A percentile compares a stretch with the other conserved stretches of the same genome.
phyloP scores from a whole-genome alignment of 2,888 invertebrate species.

The Lomographa bimaculata region DNA sequence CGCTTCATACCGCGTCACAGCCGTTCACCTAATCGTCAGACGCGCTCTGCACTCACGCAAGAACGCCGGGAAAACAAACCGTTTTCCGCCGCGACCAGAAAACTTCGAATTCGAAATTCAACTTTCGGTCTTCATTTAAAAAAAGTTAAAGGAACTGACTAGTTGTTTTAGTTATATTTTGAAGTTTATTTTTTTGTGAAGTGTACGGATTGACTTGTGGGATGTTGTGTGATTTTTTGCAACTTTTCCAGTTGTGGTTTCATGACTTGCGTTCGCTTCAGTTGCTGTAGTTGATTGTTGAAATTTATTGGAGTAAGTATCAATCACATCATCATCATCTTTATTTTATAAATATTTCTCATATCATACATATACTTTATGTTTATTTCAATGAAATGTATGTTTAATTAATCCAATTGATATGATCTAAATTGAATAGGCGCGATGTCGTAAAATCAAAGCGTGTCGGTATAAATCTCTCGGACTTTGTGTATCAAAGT shows the following conservation, averaged over 20 bases:
- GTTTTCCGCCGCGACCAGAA: constrained; percentile 76
- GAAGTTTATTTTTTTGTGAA: constrained; percentile 32
- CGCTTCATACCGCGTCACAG: constrained; percentile 61
- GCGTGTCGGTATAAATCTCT: constrained; percentile 76
- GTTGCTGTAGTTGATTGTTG: constrained; percentile 41
- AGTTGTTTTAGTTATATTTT: constrained; percentile 22
- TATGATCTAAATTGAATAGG: constrained; percentile 46
- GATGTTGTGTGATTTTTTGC: constrained; percentile 70
- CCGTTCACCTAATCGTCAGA: constrained; percentile 71
- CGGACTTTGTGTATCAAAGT: constrained; percentile 64
- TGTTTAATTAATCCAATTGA: constrained; percentile 51
- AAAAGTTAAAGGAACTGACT: constrained; percentile 27
- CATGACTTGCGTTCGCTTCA: constrained; percentile 42
- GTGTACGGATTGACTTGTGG: constrained; percentile 60
- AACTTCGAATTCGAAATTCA: constrained; percentile 63
- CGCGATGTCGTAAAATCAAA: constrained; percentile 65
- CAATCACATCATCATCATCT: constrained; percentile 20
- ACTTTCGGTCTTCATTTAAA: constrained; percentile 9
- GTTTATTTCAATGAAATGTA: not conserved
- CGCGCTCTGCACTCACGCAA: constrained; percentile 79
- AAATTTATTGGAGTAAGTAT: constrained; percentile 67
- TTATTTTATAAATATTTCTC: not conserved
- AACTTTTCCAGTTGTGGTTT: constrained; percentile 56
- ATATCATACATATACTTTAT: not conserved
- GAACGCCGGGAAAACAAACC: constrained; percentile 79